Percentiles rank a stretch among this genome's conserved stretches.
Evolutionary conservation across 2,888 invertebrate species (phyloP).

Genomic region (Gibbula magus): DNA sequence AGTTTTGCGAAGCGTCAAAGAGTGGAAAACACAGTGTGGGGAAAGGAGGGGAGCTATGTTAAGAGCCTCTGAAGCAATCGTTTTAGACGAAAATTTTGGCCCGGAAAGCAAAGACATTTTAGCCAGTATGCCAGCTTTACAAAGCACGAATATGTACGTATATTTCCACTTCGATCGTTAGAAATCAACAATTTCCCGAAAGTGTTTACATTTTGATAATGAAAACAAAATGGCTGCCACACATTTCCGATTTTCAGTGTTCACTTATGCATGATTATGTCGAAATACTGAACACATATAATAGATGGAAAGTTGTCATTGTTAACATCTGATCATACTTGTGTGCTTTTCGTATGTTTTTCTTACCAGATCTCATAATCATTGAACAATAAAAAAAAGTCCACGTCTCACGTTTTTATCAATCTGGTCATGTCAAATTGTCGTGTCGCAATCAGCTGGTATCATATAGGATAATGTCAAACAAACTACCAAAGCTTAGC

Average conservation of each 20-base stretch:
- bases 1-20: neutral
- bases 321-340: too few species aligned
- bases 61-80: conserved; percentile 71
- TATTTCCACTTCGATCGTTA: neutral
- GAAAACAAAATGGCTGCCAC: conserved; percentile 33
- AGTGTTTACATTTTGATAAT: conserved; percentile 22
- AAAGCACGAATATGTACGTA: conserved; percentile 68
- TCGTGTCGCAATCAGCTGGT: too few species aligned
- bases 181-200: neutral
- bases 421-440: too few species aligned
- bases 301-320: too few species aligned
- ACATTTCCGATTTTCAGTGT: neutral
- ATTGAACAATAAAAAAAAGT: too few species aligned
- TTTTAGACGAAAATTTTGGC: conserved; percentile 74
- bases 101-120: conserved; percentile 70
- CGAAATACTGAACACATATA: too few species aligned
- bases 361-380: too few species aligned
- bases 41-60: conserved; percentile 43
- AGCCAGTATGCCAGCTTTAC: conserved; percentile 73
- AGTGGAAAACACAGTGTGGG: neutral
- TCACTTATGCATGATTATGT: too few species aligned
- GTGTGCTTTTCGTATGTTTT: too few species aligned
- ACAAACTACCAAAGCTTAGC: too few species aligned
- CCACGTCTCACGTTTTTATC: too few species aligned
- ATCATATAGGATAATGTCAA: too few species aligned